Base-by-base conservation (phyloP, 2,113 vertebrate species). In the Lycocorax pyrrhopterus region DNA sequence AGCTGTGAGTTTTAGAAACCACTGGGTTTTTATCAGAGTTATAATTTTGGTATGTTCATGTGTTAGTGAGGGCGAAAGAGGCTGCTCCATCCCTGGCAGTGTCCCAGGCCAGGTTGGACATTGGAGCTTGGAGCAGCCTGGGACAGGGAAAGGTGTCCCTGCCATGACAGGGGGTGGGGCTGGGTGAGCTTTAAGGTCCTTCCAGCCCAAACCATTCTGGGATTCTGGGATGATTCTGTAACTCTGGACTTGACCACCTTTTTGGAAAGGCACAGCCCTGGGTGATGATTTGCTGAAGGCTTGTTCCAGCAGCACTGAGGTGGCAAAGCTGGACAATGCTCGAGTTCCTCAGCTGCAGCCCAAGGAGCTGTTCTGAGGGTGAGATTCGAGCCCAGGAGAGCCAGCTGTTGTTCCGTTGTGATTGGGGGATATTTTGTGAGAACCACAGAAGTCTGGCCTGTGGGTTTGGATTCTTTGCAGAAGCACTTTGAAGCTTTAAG, bases 251-350 rank as follows among this genome's bases (percentile, higher is more conserved):
- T 16, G 33, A 26, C 7, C 49, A 14, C 49, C 23, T 49, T 26
- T 49, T 49, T 49, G 49, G 49, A 49, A 49, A 49, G 49, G 25
- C 49, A 49, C 23, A 49, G 47, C 25, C 26, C 20, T 58, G 37
- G 12, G 5, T 20, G 43, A 8, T n/a, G 5, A 47, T 63, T 62
- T 37, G 47, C 30, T 41, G 8, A 32, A 23, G 0, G 0, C 0
- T 8, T 68, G 44, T 74, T 75, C 32, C 35, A 12, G 78, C 19
- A 78, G 39, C 23, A 19, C 16, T 14, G 51, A 30, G 29, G 9
- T 25, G 47, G 13, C 19, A 44, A 44, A 72, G 58, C 44, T 49
- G 39, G 69, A 8, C 2, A 12, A 20, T 17, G 32, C 6, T 30
- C 16, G 39, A 46, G 30, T 23, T 49, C 27, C 16, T 62, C 29